These are phyloP conservation scores for Aptenodytes patagonicus DNA, from an alignment of 2,113 vertebrate genomes.

Conservation along the genomic window DNA sequence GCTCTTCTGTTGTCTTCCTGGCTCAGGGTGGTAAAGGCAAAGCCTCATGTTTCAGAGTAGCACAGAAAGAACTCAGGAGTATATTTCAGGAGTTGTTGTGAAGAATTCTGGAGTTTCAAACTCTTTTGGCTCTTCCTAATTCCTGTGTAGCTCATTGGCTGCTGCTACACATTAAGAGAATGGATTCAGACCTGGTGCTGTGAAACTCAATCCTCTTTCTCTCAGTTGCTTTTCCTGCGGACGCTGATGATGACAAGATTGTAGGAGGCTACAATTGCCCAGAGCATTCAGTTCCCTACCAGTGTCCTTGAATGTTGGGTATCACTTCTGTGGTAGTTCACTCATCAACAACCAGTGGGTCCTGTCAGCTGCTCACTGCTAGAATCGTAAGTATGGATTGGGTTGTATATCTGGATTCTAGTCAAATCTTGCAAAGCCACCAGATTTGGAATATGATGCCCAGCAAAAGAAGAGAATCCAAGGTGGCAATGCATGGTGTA, in stretches of 20 bases:
- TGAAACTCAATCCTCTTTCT: not conserved
- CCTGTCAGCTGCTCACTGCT: conserved; percentile 80
- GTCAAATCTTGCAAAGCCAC: not conserved
- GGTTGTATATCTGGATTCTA: not conserved
- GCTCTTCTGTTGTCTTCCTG: not conserved
- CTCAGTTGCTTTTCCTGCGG: conserved; percentile 22
- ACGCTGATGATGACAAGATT: conserved; percentile 61
- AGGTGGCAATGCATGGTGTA: not conserved
- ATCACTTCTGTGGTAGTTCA: conserved; percentile 70
- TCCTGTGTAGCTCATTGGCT: not conserved
- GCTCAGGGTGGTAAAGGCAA: not conserved
- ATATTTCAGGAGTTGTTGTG: not conserved
- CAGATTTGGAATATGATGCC: not conserved
- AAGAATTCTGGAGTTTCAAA: not conserved
- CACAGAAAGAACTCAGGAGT: not conserved
- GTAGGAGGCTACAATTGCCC: conserved; percentile 75
- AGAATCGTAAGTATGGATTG: conserved; percentile 55
- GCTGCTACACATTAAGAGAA: not conserved
- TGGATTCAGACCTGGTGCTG: not conserved
- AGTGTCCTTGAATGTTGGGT: conserved; percentile 73
- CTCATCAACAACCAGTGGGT: conserved; percentile 69
- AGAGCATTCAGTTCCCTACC: conserved; percentile 69
- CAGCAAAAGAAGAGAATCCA: not conserved
- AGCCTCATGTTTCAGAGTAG: not conserved
- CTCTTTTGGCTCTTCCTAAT: too few relatives aligned